phyloP scores from a whole-genome alignment of 1,140 invertebrate species.

The Ephestia elutella region DNA sequence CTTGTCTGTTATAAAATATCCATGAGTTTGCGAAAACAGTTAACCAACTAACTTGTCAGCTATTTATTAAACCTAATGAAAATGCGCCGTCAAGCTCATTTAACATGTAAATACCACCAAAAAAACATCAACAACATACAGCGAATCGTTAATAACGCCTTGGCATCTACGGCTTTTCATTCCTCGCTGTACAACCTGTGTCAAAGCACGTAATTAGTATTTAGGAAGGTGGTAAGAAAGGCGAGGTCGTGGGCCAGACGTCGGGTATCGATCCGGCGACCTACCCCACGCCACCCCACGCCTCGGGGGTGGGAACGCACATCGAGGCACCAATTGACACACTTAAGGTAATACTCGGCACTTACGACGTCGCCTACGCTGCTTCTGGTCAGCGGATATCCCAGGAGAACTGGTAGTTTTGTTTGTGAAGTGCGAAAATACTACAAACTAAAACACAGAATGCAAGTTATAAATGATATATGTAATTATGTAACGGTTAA shows the following conservation, averaged over 20 bases:
- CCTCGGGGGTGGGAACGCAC: slow-evolving; percentile 56
- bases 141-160: slow-evolving; percentile 57
- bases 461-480: too few species aligned
- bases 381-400: slow-evolving; percentile 31
- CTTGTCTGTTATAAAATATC: too few species aligned
- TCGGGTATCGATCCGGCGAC: slow-evolving; percentile 69
- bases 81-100: slow-evolving; percentile 1
- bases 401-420: background rate
- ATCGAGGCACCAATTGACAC: slow-evolving; percentile 72
- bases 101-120: slow-evolving; percentile 36
- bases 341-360: slow-evolving; percentile 71
- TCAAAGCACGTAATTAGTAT: slow-evolving; percentile 74
- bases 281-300: slow-evolving; percentile 55
- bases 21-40: too few species aligned
- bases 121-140: slow-evolving; percentile 45
- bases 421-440: background rate
- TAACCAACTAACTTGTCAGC: too few species aligned
- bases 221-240: slow-evolving; percentile 74
- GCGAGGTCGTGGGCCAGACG: slow-evolving; percentile 71
- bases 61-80: too few species aligned
- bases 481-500: too few species aligned
- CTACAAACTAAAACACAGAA: too few species aligned
- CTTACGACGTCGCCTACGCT: slow-evolving; percentile 52
- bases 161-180: slow-evolving; percentile 64
- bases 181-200: slow-evolving; percentile 60